Evolutionary conservation across 2,888 invertebrate genomes (phyloP).

Genomic region (Acanthoscelides obtectus): DNA sequence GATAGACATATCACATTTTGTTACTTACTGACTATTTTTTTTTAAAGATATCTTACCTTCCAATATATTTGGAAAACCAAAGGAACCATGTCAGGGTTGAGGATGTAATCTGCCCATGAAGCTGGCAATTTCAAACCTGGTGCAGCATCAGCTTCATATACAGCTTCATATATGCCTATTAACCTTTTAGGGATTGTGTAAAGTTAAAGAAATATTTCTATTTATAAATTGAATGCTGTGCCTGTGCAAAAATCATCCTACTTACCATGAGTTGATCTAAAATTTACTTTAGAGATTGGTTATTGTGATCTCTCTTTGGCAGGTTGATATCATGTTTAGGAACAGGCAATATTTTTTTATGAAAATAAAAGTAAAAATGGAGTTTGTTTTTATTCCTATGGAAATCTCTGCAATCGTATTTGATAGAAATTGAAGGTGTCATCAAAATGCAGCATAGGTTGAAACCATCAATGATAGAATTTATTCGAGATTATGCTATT

Average conservation of each 20-base stretch:
- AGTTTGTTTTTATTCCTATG: too few relatives aligned
- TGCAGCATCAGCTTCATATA: slow-evolving; percentile 62
- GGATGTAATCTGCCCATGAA: slow-evolving; percentile 72
- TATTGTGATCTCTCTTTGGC: too few relatives aligned
- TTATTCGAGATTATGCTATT: neutral
- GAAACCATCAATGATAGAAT: neutral
- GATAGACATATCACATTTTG: too few relatives aligned
- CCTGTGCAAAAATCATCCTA: neutral
- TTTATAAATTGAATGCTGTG: neutral
- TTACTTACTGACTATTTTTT: too few relatives aligned
- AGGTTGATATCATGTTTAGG: too few relatives aligned
- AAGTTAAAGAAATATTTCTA: slow-evolving; percentile 24
- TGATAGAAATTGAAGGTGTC: too few relatives aligned
- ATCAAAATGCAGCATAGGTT: too few relatives aligned
- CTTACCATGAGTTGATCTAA: too few relatives aligned
- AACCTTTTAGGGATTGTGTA: slow-evolving; percentile 58
- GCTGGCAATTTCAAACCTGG: slow-evolving; percentile 57
- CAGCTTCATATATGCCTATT: slow-evolving; percentile 66
- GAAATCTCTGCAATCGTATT: too few relatives aligned
- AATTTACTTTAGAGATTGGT: too few relatives aligned
- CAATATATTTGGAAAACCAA: slow-evolving; percentile 79
- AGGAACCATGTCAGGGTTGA: slow-evolving; percentile 69
- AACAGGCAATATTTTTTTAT: too few relatives aligned
- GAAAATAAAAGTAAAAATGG: too few relatives aligned
- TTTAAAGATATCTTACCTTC: slow-evolving; percentile 53